Percentiles rank a stretch among this genome's conserved stretches.
Evolutionary conservation across 1,140 invertebrate genomes (phyloP).

Genomic region (Drosophila obscura): DNA sequence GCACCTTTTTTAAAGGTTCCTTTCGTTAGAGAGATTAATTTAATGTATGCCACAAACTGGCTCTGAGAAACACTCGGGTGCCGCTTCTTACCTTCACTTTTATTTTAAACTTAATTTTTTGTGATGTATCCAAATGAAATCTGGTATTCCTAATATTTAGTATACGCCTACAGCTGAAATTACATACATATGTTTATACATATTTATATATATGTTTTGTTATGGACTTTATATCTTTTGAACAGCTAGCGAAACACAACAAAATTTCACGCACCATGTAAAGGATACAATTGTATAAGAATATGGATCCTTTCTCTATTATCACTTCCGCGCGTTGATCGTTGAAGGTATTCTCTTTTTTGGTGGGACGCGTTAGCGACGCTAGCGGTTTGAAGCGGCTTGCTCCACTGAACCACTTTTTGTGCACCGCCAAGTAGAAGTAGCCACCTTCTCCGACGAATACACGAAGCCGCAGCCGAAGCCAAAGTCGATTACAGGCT

Average conservation of each 20-base stretch:
- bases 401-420: constrained; percentile 82
- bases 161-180: constrained; percentile 16
- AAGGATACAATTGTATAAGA: constrained; percentile 13
- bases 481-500: constrained; percentile 29
- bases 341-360: constrained; percentile 1
- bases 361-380: constrained; percentile 42
- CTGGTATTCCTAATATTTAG: constrained; percentile 18
- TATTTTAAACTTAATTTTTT: constrained; percentile 15
- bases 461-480: constrained; percentile 17
- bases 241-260: background rate
- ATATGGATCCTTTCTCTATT: constrained; percentile 10
- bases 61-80: background rate
- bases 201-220: background rate
- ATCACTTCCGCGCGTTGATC: constrained; percentile 57
- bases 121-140: constrained; percentile 31
- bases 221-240: background rate
- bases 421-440: constrained; percentile 75
- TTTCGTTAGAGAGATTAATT: constrained; percentile 12
- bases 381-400: constrained; percentile 75
- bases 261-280: constrained; percentile 1
- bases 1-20: background rate
- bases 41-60: constrained; percentile 30
- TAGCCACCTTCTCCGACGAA: constrained; percentile 34
- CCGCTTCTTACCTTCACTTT: constrained; percentile 44
- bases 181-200: background rate